A percentile compares a stretch with the other conserved stretches of the same genome.
Evolutionary conservation across 2,888 invertebrate genomes (phyloP).

Genomic region (Epinotia brunnichana): DNA sequence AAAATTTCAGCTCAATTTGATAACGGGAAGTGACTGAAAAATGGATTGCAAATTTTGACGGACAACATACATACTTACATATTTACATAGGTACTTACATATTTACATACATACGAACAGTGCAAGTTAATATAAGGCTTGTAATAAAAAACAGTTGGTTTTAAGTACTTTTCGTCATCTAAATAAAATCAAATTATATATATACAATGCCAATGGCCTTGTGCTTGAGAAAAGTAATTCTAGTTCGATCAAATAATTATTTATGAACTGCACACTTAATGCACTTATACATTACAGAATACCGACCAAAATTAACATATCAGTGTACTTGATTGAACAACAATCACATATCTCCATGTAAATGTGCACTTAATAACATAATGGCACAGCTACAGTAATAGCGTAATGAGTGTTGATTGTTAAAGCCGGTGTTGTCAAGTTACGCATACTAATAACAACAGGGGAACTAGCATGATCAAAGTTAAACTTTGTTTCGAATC

Average conservation of each 20-base stretch:
- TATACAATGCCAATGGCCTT: neutral
- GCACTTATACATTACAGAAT: slow-evolving; percentile 10
- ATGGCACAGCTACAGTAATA: slow-evolving; percentile 5
- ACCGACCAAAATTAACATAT: slow-evolving; percentile 17
- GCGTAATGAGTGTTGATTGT: slow-evolving; percentile 26
- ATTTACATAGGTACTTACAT: too few species aligned
- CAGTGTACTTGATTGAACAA: slow-evolving; percentile 3
- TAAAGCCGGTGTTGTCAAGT: slow-evolving; percentile 16
- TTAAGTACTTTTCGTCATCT: too few species aligned
- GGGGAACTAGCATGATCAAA: slow-evolving; percentile 6
- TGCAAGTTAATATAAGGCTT: too few species aligned
- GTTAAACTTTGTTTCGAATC: neutral
- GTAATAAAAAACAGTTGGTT: too few species aligned
- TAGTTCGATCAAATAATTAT: slow-evolving; percentile 8
- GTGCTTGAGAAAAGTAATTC: neutral
- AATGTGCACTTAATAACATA: slow-evolving; percentile 22
- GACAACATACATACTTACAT: too few species aligned
- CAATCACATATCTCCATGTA: slow-evolving; percentile 9
- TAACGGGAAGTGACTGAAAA: too few species aligned
- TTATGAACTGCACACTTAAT: neutral
- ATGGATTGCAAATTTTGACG: too few species aligned
- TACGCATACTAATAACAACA: slow-evolving; percentile 26
- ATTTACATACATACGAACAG: too few species aligned
- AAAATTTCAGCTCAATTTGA: too few species aligned
- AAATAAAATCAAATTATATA: too few species aligned